Conservation (phyloP, 2,888 invertebrate genomes). For the Mythimna lalbum region DNA sequence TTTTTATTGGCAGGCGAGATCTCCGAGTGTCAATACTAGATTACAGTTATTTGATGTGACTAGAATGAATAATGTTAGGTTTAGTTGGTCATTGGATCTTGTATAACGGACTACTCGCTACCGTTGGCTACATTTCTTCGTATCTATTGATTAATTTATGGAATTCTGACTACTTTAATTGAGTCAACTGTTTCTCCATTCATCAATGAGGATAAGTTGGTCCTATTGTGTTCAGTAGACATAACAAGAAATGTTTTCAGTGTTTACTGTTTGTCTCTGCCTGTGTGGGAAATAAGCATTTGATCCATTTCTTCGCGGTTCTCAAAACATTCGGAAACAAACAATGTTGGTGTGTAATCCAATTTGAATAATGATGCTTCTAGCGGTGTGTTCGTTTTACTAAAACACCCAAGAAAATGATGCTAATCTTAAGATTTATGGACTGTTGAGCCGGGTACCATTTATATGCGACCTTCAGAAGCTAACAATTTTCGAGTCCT, state of each 20-base stretch:
- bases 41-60: constrained; percentile 19
- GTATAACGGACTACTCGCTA: constrained; percentile 1
- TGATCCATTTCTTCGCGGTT: constrained; percentile 27
- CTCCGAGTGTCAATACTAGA: constrained; percentile 10
- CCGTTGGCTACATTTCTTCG: constrained; percentile 10
- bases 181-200: background rate
- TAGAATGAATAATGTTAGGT: constrained; percentile 13
- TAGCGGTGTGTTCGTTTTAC: constrained; percentile 23
- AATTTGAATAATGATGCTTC: constrained; percentile 25
- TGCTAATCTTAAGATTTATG: constrained; percentile 55
- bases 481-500: constrained; percentile 15
- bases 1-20: constrained; percentile 21
- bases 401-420: constrained; percentile 38
- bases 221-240: constrained; percentile 11
- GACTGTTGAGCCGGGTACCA: constrained; percentile 37
- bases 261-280: constrained; percentile 26
- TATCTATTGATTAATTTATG: constrained; percentile 33
- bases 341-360: constrained; percentile 11
- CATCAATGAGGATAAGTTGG: background rate
- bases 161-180: constrained; percentile 11
- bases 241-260: constrained; percentile 13
- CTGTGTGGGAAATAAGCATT: constrained; percentile 27
- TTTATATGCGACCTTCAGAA: constrained; percentile 46
- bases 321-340: constrained; percentile 44
- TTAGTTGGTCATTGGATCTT: constrained; percentile 5